phyloP scores from a whole-genome alignment of 2,888 invertebrate species.

The Drosophila neotestacea region DNA sequence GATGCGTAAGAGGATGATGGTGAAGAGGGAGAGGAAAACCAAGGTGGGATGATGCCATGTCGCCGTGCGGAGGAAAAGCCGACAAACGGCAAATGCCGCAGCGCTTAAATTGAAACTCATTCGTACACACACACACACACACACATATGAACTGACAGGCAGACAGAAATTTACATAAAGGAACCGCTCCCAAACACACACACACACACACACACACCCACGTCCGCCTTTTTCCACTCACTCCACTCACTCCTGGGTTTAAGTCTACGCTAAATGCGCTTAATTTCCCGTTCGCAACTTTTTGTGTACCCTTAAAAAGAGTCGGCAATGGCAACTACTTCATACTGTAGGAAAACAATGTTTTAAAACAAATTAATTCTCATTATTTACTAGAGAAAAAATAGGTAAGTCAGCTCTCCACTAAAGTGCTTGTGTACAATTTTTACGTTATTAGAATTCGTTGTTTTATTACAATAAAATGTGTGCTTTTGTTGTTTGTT shows the following conservation, averaged over 20 bases:
- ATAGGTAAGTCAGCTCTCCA: no score
- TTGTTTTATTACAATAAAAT: no score
- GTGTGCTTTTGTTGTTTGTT: no score
- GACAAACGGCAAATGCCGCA: slow-evolving; percentile 74
- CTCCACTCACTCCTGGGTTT: slow-evolving; percentile 16
- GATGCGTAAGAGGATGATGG: not conserved
- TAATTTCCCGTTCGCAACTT: slow-evolving; percentile 72
- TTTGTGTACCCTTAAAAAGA: slow-evolving; percentile 18
- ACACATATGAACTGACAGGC: slow-evolving; percentile 19
- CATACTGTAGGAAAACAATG: not conserved
- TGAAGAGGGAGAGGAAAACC: slow-evolving; percentile 14
- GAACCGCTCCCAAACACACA: slow-evolving; percentile 19
- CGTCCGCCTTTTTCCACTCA: not conserved
- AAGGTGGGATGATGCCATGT: slow-evolving; percentile 51
- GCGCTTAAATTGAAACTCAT: slow-evolving; percentile 69
- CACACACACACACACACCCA: slow-evolving; percentile 6
- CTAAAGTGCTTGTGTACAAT: no score
- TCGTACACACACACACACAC: slow-evolving; percentile 14
- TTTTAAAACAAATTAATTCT: not conserved
- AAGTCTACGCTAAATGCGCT: slow-evolving; percentile 63
- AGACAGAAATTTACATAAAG: slow-evolving; percentile 60
- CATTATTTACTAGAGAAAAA: not conserved
- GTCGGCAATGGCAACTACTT: not conserved
- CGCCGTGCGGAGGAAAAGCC: slow-evolving; percentile 56
- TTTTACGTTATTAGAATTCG: no score